phyloP scores from a whole-genome alignment of 1,140 invertebrate species.

The Oscheius sp. region DNA sequence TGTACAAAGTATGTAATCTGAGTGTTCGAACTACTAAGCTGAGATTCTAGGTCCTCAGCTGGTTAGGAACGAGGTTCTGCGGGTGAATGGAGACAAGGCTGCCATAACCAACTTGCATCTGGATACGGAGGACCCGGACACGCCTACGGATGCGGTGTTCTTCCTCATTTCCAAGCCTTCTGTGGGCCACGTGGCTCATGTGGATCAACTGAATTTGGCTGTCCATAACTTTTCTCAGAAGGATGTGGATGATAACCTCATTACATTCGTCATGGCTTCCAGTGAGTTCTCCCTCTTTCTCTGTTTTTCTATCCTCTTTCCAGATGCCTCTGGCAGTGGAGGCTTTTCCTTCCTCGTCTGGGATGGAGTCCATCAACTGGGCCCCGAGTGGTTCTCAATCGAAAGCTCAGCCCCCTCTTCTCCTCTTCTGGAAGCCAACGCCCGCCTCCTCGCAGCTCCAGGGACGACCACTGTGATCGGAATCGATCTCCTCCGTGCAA shows the following conservation, averaged over 20 bases:
- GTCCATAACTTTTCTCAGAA: constrained; percentile 51
- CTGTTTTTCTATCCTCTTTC: not conserved
- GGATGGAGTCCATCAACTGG: constrained; percentile 51
- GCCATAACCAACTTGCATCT: constrained; percentile 31
- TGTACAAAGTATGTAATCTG: constrained; percentile 15
- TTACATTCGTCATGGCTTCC: constrained; percentile 39
- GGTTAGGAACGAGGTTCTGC: constrained; percentile 46
- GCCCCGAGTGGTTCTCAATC: constrained; percentile 55
- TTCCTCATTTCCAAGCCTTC: constrained; percentile 51
- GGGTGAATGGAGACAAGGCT: constrained; percentile 21
- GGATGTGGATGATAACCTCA: constrained; percentile 45
- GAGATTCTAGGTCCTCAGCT: constrained; percentile 39
- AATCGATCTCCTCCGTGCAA: constrained; percentile 48
- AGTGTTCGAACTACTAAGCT: not conserved
- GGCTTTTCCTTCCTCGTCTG: constrained; percentile 58
- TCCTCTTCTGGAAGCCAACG: constrained; percentile 49
- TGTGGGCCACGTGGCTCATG: constrained; percentile 44
- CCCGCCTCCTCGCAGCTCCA: constrained; percentile 49
- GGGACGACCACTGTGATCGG: constrained; percentile 45
- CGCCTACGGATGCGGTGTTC: constrained; percentile 39
- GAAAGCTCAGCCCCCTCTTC: constrained; percentile 29
- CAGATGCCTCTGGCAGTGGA: constrained; percentile 23
- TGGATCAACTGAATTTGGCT: not conserved
- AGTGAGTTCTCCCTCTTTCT: not conserved
- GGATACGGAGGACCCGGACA: constrained; percentile 44